phyloP scores from a whole-genome alignment of 2,888 invertebrate species.

The Dryadula phaetusa region DNA sequence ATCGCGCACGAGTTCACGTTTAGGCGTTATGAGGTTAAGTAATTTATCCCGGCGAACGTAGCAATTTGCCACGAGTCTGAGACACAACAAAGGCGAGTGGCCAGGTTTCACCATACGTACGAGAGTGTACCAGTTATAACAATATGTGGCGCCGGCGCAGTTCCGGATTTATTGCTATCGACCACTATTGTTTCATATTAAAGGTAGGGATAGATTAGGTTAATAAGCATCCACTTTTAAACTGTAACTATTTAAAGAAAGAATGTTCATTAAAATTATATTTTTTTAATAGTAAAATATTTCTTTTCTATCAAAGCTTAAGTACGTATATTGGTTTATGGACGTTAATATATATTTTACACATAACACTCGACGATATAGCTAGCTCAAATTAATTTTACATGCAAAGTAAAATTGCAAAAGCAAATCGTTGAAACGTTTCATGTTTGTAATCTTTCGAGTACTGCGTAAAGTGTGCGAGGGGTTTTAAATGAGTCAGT shows the following conservation, averaged over 20 bases:
- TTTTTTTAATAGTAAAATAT: no score
- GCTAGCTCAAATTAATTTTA: not conserved
- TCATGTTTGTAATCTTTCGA: constrained; percentile 24
- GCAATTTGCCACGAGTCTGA: constrained; percentile 58
- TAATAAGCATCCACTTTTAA: not conserved
- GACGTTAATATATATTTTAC: not conserved
- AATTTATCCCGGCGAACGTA: constrained; percentile 60
- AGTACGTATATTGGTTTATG: no score
- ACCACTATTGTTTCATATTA: constrained; percentile 52
- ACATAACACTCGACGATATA: not conserved
- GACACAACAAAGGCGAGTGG: constrained; percentile 60
- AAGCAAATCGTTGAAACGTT: constrained; percentile 12
- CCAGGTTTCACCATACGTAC: constrained; percentile 57
- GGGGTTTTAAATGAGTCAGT: constrained; percentile 40
- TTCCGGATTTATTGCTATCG: constrained; percentile 58
- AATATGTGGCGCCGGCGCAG: constrained; percentile 52
- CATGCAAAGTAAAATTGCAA: constrained; percentile 13
- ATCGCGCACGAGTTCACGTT: constrained; percentile 48
- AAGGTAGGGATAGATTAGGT: not conserved
- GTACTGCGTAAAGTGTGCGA: constrained; percentile 34
- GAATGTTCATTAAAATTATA: no score
- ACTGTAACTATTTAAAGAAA: not conserved
- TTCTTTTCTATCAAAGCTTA: no score
- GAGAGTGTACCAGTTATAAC: constrained; percentile 22
- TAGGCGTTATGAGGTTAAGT: constrained; percentile 53